A percentile compares a stretch with the other conserved stretches of the same genome.
Conservation (phyloP, 2,888 invertebrate genomes). For the Zonitis immaculata region DNA sequence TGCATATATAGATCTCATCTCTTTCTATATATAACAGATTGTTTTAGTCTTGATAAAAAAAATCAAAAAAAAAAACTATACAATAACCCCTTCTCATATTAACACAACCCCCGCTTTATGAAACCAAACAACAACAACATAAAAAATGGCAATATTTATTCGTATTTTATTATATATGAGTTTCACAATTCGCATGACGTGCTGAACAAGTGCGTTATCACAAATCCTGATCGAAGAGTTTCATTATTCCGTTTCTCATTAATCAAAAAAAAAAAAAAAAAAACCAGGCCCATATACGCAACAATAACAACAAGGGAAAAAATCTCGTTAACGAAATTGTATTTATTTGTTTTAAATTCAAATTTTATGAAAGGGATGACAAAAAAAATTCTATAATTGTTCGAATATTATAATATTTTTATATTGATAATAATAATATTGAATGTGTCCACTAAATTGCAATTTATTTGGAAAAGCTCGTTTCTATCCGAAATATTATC, state of each 20-base stretch:
- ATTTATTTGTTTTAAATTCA: conserved; percentile 44
- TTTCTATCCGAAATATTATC: conserved; percentile 23
- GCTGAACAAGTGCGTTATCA: conserved; percentile 41
- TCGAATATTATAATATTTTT: conserved; percentile 7
- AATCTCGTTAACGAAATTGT: conserved; percentile 47
- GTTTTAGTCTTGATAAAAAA: neutral
- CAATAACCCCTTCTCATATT: neutral
- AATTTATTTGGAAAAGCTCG: conserved; percentile 17
- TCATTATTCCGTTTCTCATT: conserved; percentile 47
- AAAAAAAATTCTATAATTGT: conserved; percentile 10
- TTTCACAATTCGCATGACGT: conserved; percentile 33
- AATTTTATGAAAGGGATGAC: conserved; percentile 41
- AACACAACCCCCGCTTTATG: neutral
- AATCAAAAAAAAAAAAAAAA: no score
- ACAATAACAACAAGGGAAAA: conserved; percentile 44
- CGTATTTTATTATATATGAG: conserved; percentile 26
- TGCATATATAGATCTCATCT: neutral
- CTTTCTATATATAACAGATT: neutral
- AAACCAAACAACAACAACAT: neutral
- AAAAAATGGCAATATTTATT: neutral
- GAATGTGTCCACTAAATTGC: conserved; percentile 19
- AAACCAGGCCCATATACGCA: conserved; percentile 41
- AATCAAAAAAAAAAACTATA: no score
- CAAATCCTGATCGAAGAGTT: conserved; percentile 46
- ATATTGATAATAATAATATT: conserved; percentile 11